A percentile compares a stretch with the other conserved stretches of the same genome.
phyloP scores from a whole-genome alignment of 2,113 vertebrate genomes.

The Dryoscopus gambensis region DNA sequence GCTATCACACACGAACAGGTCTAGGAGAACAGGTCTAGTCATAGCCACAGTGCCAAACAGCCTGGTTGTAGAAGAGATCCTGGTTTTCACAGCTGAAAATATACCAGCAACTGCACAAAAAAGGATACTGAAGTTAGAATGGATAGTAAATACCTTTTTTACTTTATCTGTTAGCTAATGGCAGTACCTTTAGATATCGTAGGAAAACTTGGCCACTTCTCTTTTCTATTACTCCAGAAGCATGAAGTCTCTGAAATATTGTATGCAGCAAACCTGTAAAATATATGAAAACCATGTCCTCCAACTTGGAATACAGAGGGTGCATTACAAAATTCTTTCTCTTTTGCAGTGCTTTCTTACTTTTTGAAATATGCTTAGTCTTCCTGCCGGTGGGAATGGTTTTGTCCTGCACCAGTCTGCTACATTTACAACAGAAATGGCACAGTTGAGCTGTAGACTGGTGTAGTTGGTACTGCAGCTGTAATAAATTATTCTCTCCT shows the following conservation, averaged over 20 bases:
- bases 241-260: background rate
- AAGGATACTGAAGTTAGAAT: background rate
- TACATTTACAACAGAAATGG: background rate
- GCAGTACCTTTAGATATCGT: background rate
- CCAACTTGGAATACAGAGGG: background rate
- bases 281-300: background rate
- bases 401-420: background rate
- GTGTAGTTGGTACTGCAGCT: background rate
- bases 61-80: background rate
- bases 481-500: conserved; percentile 11
- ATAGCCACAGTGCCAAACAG: fast-evolving
- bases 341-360: background rate
- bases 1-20: background rate
- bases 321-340: background rate
- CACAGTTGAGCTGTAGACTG: background rate
- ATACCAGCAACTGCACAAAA: background rate
- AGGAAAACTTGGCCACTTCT: background rate
- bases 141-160: background rate
- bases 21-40: background rate
- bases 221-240: background rate
- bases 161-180: background rate
- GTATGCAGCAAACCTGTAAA: background rate
- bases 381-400: background rate
- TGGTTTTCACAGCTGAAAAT: background rate
- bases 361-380: background rate